Evolutionary conservation across 2,797 vertebrate species (phyloP).

Genomic region (Microchirus variegatus): DNA sequence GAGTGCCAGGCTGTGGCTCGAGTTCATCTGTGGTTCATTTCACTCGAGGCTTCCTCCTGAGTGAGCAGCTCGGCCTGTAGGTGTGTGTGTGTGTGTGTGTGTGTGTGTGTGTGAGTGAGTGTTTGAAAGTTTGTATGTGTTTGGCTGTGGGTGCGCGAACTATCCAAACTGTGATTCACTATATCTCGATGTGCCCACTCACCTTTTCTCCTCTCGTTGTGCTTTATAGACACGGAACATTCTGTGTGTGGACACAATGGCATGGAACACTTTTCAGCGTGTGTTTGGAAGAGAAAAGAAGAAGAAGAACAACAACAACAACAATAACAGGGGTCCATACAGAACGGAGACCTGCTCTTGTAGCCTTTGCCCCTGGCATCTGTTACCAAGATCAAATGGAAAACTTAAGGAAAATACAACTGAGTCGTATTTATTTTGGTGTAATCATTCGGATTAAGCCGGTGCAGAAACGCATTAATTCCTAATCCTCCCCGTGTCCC

Average conservation of each 20-base stretch:
- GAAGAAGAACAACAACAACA: not conserved
- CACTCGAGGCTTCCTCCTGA: slow-evolving; percentile 39
- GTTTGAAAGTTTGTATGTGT: slow-evolving; percentile 30
- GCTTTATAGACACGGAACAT: slow-evolving; percentile 7
- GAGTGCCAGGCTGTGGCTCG: slow-evolving; percentile 9
- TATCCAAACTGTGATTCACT: slow-evolving; percentile 49
- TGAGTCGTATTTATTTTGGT: slow-evolving; percentile 91
- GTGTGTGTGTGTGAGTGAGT: slow-evolving; percentile 20
- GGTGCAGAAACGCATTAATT: slow-evolving; percentile 84
- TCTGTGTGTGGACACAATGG: slow-evolving; percentile 30
- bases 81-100: slow-evolving; percentile 20
- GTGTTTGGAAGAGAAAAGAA: slow-evolving; percentile 3
- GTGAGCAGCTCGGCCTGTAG: slow-evolving; percentile 27
- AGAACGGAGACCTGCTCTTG: slow-evolving; percentile 43
- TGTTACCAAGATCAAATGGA: slow-evolving; percentile 72
- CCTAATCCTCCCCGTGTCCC: slow-evolving; percentile 81
- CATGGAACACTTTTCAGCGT: slow-evolving; percentile 32
- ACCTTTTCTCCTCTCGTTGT: slow-evolving; percentile 17
- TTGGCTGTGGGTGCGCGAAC: slow-evolving; percentile 49
- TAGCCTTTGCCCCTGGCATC: slow-evolving; percentile 74
- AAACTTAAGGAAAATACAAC: slow-evolving; percentile 62
- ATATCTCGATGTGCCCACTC: slow-evolving; percentile 36
- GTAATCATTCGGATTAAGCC: slow-evolving; percentile 90
- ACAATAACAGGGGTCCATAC: slow-evolving; percentile 41
- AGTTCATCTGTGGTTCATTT: slow-evolving; percentile 42